phyloP scores from a whole-genome alignment of 2,113 vertebrate species.

The Raphicerus campestris region DNA sequence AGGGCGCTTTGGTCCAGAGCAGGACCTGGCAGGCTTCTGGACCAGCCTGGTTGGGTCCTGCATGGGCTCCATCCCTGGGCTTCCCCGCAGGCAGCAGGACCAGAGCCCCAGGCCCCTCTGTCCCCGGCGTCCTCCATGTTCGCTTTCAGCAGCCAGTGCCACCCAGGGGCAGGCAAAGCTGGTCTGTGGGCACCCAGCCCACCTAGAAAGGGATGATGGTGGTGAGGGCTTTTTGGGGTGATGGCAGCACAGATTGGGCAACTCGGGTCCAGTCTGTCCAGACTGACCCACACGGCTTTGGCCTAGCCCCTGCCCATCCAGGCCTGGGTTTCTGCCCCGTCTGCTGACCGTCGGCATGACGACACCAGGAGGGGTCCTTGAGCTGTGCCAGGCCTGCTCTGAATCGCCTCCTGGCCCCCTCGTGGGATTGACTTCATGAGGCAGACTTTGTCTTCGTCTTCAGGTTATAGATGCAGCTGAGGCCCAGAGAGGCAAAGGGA shows the following conservation, averaged over 20 bases:
- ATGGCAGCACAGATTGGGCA: accelerated
- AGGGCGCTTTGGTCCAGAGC: background rate
- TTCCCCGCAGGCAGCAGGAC: background rate
- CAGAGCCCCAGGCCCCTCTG: background rate
- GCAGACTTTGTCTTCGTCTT: background rate
- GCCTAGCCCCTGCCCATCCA: background rate
- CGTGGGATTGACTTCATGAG: accelerated
- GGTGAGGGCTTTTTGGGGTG: background rate
- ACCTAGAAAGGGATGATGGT: too few species aligned
- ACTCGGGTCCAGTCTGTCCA: too few species aligned
- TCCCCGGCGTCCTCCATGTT: background rate
- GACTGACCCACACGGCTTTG: accelerated
- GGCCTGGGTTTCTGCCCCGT: background rate
- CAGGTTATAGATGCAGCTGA: accelerated
- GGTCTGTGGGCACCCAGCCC: background rate
- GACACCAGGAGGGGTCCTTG: background rate
- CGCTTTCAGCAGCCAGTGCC: accelerated
- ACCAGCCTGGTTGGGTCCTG: accelerated
- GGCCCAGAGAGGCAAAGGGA: background rate
- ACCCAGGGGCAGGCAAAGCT: accelerated
- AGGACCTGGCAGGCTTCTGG: too few species aligned
- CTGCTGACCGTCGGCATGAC: accelerated
- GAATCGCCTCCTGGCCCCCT: background rate
- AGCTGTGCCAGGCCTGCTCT: background rate
- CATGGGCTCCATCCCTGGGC: accelerated